Base-by-base conservation (phyloP, 2,797 vertebrate species). In the Coregonus suidteri region DNA sequence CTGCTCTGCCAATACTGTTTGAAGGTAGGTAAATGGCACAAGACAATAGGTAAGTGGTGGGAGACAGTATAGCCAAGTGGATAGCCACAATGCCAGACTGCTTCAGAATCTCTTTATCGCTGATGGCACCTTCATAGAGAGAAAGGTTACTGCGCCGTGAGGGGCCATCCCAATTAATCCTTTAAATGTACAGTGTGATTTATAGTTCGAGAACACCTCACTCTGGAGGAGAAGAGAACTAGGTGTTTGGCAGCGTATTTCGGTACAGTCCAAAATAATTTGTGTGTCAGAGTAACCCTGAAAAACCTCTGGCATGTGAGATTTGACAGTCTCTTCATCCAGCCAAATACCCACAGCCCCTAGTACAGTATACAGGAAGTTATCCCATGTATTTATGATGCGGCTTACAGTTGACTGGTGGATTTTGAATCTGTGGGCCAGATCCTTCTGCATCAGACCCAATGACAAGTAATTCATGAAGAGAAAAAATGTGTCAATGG, bases 301-400 rank as follows among this genome's bases (percentile, higher is more conserved):
- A 25, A 25, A 25, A 25, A 25, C 25, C 25, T 25, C 25, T 25
- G 25, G 25, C 25, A 25, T 25, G 25, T 25, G 25, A 25, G 25
- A 25, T 25, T 25, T 25, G 25, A 25, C 25, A 25, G 25, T 25
- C 25, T 25, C 25, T 25, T 25, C 25, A 25, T 25, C 25, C 25
- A 25, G 25, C 25, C 25, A 25, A 25, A 25, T 25, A 25, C 25
- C 25, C 25, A 25, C 25, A 51, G 47, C 47, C 47, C 77, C 75
- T 81, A 79, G 14, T 51, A 51, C 47, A 51, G 52, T 78, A 15
- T 75, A 25, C 9, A 74, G 47, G 16, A 77, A 34, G n/a, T 78
- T 77, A 47, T 56, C 76, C 79, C 73, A 80, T 5, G 82, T 76
- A 30, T 73, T 13, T 1, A 80, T 78, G 71, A 83, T 80, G 30